A percentile compares a stretch with the other conserved stretches of the same genome.
These are phyloP conservation scores for Apis laboriosa DNA, from an alignment of 1,140 invertebrate species.

Conservation along the genomic window DNA sequence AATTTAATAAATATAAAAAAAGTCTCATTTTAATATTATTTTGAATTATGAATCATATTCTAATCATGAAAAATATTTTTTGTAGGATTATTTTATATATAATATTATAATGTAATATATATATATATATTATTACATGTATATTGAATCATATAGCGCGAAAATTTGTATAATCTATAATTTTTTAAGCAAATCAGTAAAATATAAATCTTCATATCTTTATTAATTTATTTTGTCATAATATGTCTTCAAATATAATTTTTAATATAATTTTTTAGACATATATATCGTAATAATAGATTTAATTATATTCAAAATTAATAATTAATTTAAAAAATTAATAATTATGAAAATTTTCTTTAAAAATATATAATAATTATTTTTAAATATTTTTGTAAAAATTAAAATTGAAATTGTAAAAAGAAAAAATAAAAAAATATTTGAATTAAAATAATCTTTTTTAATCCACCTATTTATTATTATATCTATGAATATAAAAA, in stretches of 20 bases:
- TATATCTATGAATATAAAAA: background rate
- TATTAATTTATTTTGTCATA: too few relatives aligned
- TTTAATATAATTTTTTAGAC: background rate
- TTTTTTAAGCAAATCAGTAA: background rate
- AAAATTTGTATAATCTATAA: background rate
- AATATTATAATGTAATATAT: too few relatives aligned
- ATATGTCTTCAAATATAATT: too few relatives aligned
- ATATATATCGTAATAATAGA: background rate
- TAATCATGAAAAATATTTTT: constrained; percentile 13
- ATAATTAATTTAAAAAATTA: background rate
- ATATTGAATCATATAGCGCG: constrained; percentile 16
- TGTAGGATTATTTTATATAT: background rate
- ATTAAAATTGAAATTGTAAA: background rate
- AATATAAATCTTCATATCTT: background rate
- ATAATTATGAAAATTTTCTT: background rate
- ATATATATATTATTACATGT: too few relatives aligned
- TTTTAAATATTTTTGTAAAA: background rate
- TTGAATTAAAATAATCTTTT: too few relatives aligned
- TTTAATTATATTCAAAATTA: background rate
- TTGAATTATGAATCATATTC: background rate
- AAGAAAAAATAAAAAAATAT: background rate
- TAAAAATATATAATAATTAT: background rate
- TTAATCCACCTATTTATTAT: background rate
- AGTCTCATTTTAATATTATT: background rate
- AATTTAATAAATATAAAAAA: background rate